These are phyloP conservation scores for Listronotus bonariensis DNA, from an alignment of 1,140 invertebrate species.

Conservation along the genomic window DNA sequence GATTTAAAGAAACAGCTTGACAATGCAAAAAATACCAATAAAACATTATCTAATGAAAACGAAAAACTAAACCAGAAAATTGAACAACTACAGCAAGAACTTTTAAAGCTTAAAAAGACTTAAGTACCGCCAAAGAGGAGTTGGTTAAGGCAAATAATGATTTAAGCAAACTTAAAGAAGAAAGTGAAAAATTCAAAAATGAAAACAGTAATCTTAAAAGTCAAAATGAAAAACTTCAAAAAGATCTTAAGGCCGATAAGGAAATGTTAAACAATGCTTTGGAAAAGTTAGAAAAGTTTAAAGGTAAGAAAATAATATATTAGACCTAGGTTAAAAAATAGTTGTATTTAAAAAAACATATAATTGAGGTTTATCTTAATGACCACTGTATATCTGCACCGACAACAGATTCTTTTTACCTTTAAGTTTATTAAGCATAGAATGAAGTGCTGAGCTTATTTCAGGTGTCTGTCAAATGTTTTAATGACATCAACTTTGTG, in stretches of 20 bases:
- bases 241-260: constrained; percentile 5
- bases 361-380: too few relatives aligned
- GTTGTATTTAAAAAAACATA: too few relatives aligned
- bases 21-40: neutral
- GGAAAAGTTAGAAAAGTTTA: constrained; percentile 2
- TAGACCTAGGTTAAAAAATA: too few relatives aligned
- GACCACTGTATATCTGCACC: too few relatives aligned
- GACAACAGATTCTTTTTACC: too few relatives aligned
- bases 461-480: too few relatives aligned
- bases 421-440: too few relatives aligned
- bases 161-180: constrained; percentile 17
- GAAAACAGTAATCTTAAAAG: constrained; percentile 16
- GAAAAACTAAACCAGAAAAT: constrained; percentile 26
- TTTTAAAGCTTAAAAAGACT: constrained; percentile 23
- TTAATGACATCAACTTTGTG: too few relatives aligned
- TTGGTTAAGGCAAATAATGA: neutral
- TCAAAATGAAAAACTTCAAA: constrained; percentile 20
- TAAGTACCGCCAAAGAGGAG: constrained; percentile 9
- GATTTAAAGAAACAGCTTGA: constrained; percentile 11
- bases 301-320: too few relatives aligned
- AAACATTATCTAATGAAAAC: constrained; percentile 16
- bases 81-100: constrained; percentile 17
- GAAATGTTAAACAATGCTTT: constrained; percentile 12
- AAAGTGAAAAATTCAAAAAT: constrained; percentile 1
- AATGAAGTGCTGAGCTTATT: too few relatives aligned